These are phyloP conservation scores for Poicephalus meyeri DNA, from an alignment of 2,113 vertebrate species.

Conservation along the genomic window DNA sequence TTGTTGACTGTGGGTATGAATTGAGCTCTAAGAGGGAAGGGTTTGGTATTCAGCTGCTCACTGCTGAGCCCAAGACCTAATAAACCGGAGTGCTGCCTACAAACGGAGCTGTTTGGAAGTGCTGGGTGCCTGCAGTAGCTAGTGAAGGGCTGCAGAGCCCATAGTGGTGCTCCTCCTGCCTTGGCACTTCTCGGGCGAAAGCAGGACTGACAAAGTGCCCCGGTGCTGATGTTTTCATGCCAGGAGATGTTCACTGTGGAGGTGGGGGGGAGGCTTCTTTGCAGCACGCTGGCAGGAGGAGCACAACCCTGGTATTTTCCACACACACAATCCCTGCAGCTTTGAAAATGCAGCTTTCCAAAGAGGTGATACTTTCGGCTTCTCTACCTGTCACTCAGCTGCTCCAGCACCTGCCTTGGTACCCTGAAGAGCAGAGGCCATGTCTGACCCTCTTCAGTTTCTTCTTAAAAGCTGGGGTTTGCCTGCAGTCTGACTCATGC, in stretches of 20 bases:
- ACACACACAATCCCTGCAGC: neutral
- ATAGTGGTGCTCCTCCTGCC: rapidly evolving
- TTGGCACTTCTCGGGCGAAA: rapidly evolving
- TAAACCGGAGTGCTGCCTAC: neutral
- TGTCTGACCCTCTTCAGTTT: neutral
- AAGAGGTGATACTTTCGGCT: neutral
- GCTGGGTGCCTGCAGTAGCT: neutral
- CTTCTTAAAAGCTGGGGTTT: neutral
- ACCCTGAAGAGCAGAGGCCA: neutral
- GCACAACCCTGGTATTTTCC: neutral
- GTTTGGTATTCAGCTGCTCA: neutral
- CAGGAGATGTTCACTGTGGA: neutral
- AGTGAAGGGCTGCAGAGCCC: neutral
- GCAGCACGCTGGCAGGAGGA: neutral
- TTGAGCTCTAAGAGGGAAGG: neutral
- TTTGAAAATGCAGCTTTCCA: neutral
- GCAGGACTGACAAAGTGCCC: neutral
- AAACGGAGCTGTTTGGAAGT: neutral
- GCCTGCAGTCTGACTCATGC: neutral
- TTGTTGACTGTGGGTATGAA: neutral
- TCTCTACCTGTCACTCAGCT: neutral
- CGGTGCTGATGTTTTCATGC: neutral
- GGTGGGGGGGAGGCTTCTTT: neutral
- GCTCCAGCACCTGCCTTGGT: neutral
- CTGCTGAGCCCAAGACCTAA: neutral